Conservation (phyloP, 2,888 invertebrate species). For the Ophion obscuratus region DNA sequence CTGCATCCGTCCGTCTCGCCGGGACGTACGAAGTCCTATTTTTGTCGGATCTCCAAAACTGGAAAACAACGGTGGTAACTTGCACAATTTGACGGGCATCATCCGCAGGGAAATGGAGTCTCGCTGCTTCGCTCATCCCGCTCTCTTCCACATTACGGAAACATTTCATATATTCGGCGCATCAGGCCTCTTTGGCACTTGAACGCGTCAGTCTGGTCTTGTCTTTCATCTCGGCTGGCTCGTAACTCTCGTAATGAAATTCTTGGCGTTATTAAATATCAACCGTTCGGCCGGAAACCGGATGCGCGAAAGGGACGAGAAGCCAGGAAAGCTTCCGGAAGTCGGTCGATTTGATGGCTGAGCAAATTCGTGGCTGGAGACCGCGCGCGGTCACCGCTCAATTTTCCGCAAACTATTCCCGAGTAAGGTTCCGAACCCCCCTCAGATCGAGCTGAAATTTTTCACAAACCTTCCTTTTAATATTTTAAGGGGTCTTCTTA, state of each 20-base stretch:
- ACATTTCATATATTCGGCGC: background rate
- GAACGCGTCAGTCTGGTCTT: slow-evolving; percentile 45
- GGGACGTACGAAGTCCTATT: too few relatives aligned
- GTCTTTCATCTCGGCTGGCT: slow-evolving; percentile 65
- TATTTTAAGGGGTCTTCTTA: too few relatives aligned
- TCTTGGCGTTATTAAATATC: slow-evolving; percentile 81
- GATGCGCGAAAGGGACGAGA: slow-evolving; percentile 2
- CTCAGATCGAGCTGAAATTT: too few relatives aligned
- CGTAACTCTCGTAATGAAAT: slow-evolving; percentile 80
- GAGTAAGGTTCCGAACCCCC: too few relatives aligned
- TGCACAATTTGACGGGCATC: background rate
- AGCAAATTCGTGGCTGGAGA: slow-evolving; percentile 50
- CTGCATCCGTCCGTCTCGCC: too few relatives aligned
- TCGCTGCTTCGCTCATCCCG: background rate
- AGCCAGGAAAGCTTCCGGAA: slow-evolving; percentile 65
- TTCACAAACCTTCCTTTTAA: too few relatives aligned
- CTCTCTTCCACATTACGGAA: background rate
- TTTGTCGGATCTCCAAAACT: background rate
- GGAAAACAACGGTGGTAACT: slow-evolving; percentile 34
- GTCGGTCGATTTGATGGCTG: slow-evolving; percentile 59
- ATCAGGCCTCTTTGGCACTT: background rate
- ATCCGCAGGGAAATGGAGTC: background rate
- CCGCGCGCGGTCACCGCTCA: background rate
- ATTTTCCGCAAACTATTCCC: background rate
- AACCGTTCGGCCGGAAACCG: slow-evolving; percentile 71